These are phyloP conservation scores for Burhinus bistriatus DNA, from an alignment of 2,113 vertebrate genomes.

Conservation along the genomic window DNA sequence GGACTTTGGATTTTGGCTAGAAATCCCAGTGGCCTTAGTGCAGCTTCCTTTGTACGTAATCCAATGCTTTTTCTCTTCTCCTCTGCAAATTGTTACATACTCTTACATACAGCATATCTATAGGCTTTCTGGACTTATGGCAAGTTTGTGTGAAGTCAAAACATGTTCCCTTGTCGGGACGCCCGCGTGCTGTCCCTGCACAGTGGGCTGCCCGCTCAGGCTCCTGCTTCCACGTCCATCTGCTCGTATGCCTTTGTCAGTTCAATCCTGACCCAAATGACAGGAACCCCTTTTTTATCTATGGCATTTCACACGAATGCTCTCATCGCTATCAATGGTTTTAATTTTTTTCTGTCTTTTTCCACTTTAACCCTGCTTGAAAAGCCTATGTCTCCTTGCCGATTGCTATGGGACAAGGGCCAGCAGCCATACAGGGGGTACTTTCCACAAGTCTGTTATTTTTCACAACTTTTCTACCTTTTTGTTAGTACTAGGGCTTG, in stretches of 20 bases:
- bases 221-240: rapidly evolving
- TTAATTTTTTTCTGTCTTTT: background rate
- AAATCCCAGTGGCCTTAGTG: background rate
- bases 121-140: background rate
- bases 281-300: background rate
- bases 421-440: background rate
- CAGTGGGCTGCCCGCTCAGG: background rate
- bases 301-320: background rate
- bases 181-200: rapidly evolving
- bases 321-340: background rate
- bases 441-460: background rate
- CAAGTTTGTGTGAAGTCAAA: background rate
- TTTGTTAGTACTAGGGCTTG: background rate
- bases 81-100: background rate
- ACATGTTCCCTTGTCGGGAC: rapidly evolving
- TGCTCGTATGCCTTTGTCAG: background rate
- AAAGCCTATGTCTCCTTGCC: background rate
- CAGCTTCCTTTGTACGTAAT: background rate
- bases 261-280: background rate
- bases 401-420: background rate
- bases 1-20: background rate
- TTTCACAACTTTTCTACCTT: background rate
- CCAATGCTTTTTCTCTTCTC: background rate
- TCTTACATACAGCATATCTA: background rate
- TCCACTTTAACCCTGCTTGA: background rate